These are phyloP conservation scores for Drosophila auraria DNA, from an alignment of 1,140 invertebrate species.

Conservation along the genomic window DNA sequence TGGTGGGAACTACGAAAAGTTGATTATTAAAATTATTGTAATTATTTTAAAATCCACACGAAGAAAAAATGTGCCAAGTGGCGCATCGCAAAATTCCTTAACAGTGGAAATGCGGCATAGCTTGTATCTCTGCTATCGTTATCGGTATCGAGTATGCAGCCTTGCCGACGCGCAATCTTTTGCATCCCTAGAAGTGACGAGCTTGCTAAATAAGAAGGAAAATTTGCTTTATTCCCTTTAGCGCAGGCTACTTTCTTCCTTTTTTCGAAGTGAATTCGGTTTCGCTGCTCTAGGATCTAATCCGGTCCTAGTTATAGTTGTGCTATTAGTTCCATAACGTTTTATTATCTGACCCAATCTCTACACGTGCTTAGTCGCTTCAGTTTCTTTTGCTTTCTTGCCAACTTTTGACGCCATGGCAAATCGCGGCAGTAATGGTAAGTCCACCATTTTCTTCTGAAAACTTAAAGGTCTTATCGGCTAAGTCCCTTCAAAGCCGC, in stretches of 20 bases:
- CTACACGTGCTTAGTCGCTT: slow-evolving; percentile 66
- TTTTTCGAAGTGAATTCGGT: slow-evolving; percentile 3
- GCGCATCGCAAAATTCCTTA: not conserved
- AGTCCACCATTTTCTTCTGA: slow-evolving; percentile 6
- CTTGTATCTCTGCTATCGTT: not conserved
- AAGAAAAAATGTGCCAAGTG: too few relatives aligned
- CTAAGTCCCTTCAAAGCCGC: slow-evolving; percentile 41
- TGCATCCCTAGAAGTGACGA: slow-evolving; percentile 46
- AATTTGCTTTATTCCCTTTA: slow-evolving; percentile 20
- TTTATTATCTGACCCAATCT: slow-evolving; percentile 29
- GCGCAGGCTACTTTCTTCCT: slow-evolving; percentile 22
- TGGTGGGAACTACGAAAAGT: not conserved
- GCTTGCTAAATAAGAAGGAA: slow-evolving; percentile 56
- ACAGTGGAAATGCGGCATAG: not conserved
- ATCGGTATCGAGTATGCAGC: slow-evolving; percentile 7
- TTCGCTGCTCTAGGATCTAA: too few relatives aligned
- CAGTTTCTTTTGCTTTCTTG: slow-evolving; percentile 43
- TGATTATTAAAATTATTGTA: too few relatives aligned
- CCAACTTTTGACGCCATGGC: slow-evolving; percentile 54
- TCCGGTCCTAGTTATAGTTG: not conserved
- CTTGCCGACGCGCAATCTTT: too few relatives aligned
- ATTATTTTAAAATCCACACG: not conserved
- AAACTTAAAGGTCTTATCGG: slow-evolving; percentile 1
- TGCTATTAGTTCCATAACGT: slow-evolving; percentile 1
- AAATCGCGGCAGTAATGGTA: slow-evolving; percentile 79